A percentile compares a stretch with the other conserved stretches of the same genome.
phyloP scores from a whole-genome alignment of 2,888 invertebrate species.

The Synanthedon tipuliformis region DNA sequence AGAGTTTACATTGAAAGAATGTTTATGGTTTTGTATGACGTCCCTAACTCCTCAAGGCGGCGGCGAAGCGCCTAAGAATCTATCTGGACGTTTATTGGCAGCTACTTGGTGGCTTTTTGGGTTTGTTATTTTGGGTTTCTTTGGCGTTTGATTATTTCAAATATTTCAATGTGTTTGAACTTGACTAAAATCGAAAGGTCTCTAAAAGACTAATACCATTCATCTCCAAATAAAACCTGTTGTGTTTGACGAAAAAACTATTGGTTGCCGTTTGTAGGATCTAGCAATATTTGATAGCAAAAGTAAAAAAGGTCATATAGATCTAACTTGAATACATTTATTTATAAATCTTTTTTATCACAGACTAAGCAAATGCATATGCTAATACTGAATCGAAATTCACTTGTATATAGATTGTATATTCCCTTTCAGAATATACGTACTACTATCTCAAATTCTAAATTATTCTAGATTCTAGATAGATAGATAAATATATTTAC shows the following conservation, averaged over 20 bases:
- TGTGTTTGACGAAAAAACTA: neutral
- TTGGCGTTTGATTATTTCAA: no score
- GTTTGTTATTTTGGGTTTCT: conserved; percentile 33
- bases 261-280: neutral
- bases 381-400: no score
- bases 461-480: no score
- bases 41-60: conserved; percentile 95
- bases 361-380: no score
- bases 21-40: conserved; percentile 99
- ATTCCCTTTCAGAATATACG: no score
- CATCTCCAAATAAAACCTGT: no score
- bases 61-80: conserved; percentile 95
- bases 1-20: conserved; percentile 95
- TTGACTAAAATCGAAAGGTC: neutral
- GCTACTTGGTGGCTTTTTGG: conserved; percentile 99
- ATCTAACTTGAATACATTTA: neutral
- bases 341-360: no score
- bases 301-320: neutral
- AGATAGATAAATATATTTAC: no score
- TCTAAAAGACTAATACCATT: no score
- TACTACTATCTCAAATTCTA: no score
- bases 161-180: neutral
- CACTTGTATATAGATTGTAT: no score
- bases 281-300: neutral
- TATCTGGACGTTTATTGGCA: conserved; percentile 93